These are phyloP conservation scores for Australoheros facetus DNA, from an alignment of 2,797 vertebrate species.

Conservation along the genomic window DNA sequence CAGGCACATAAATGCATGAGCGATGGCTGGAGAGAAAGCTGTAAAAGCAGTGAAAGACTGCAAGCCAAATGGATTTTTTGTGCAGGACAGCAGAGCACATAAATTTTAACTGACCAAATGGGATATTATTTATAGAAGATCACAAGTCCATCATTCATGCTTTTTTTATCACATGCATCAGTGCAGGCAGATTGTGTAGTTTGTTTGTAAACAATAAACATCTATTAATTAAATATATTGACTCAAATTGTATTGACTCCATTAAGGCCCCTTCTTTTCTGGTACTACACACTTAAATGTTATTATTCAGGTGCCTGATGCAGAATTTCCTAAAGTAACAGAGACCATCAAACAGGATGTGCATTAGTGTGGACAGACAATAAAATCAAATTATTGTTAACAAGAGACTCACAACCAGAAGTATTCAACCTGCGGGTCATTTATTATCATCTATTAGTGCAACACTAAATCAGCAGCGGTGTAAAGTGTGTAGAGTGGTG, in stretches of 20 bases:
- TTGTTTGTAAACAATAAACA: neutral
- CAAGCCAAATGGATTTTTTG: slow-evolving; percentile 17
- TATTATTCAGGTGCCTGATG: neutral
- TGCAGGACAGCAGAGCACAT: slow-evolving; percentile 6
- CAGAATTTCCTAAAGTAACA: neutral
- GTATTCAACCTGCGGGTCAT: neutral
- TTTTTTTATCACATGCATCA: neutral
- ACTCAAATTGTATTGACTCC: neutral
- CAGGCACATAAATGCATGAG: slow-evolving; percentile 7
- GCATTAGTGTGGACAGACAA: neutral
- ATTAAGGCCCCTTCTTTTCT: neutral
- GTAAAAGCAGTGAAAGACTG: slow-evolving; percentile 16
- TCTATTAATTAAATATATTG: slow-evolving; percentile 1
- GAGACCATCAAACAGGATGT: neutral
- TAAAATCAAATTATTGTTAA: neutral
- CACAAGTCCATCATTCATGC: neutral
- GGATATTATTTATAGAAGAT: slow-evolving; percentile 32
- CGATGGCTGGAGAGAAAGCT: neutral
- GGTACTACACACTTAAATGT: neutral
- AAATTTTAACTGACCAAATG: slow-evolving; percentile 8
- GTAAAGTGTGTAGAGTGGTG: neutral
- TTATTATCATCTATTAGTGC: neutral
- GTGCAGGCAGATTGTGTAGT: neutral
- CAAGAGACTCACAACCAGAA: neutral
- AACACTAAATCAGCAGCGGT: neutral